Percentiles rank a stretch among this genome's conserved stretches.
phyloP scores from a whole-genome alignment of 1,140 invertebrate species.

The Hylaeus anthracinus region DNA sequence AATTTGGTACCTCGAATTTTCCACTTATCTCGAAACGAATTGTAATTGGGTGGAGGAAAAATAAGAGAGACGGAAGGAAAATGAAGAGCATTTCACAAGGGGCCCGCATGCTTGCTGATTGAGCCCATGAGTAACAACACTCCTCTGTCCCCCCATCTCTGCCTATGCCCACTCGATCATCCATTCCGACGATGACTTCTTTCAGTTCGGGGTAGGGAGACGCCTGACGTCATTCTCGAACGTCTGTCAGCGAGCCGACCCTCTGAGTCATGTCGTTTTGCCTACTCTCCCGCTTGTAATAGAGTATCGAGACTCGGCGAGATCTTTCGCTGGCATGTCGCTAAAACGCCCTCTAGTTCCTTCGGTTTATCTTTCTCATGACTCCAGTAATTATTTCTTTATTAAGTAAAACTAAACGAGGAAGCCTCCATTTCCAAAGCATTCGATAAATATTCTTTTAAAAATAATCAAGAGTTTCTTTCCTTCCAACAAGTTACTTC shows the following conservation, averaged over 20 bases:
- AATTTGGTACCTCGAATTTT: too few species aligned
- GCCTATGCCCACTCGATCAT: constrained; percentile 60
- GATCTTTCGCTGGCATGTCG: constrained; percentile 41
- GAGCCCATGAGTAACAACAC: constrained; percentile 67
- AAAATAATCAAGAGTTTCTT: too few species aligned
- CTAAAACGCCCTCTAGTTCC: constrained; percentile 33
- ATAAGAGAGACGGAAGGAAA: constrained; percentile 13
- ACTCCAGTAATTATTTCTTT: too few species aligned
- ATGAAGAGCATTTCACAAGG: constrained; percentile 55
- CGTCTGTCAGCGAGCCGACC: constrained; percentile 72
- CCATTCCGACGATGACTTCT: constrained; percentile 77
- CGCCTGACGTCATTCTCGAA: constrained; percentile 75
- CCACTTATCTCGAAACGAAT: neutral
- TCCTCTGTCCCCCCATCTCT: constrained; percentile 33
- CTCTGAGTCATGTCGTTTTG: constrained; percentile 75
- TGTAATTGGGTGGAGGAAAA: neutral
- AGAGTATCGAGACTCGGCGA: constrained; percentile 25
- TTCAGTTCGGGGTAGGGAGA: constrained; percentile 67
- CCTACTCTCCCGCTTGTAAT: constrained; percentile 50
- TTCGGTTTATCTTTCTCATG: neutral
- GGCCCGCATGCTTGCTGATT: constrained; percentile 67
- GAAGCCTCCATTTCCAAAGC: too few species aligned
- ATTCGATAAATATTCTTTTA: too few species aligned
- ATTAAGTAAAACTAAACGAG: too few species aligned
- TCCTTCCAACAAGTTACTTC: too few species aligned